Conservation (phyloP, 2,113 vertebrate species). For the Pica pica region DNA sequence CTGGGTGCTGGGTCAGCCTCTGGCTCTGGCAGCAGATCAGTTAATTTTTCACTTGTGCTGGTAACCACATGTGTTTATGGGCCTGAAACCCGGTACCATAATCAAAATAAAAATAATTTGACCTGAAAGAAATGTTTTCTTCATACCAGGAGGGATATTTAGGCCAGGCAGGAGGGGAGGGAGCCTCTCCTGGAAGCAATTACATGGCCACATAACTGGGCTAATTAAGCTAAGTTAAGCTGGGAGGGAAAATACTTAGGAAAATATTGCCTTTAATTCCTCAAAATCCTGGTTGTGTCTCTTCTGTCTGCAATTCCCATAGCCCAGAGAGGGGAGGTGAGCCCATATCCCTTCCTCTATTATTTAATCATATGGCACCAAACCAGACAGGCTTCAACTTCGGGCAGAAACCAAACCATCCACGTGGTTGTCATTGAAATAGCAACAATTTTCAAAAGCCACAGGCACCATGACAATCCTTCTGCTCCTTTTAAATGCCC, state of each 20-base stretch:
- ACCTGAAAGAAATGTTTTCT: conserved; percentile 36
- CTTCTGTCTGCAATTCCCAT: not conserved
- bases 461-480: not conserved
- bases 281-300: not conserved
- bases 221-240: conserved; percentile 31
- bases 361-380: not conserved
- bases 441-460: not conserved
- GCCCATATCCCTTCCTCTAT: not conserved
- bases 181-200: conserved; percentile 33
- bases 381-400: not conserved
- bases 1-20: not conserved
- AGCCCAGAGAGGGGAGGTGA: not conserved
- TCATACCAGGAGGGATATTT: conserved; percentile 13
- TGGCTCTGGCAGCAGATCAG: not conserved
- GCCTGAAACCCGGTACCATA: not conserved
- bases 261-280: conserved; percentile 12
- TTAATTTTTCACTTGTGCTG: not conserved
- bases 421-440: not conserved
- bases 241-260: not conserved
- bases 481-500: not conserved
- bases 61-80: not conserved
- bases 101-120: conserved; percentile 36
- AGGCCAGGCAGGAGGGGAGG: conserved; percentile 17
- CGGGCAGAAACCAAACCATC: not conserved
- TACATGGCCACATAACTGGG: conserved; percentile 25